Evolutionary conservation across 2,113 vertebrate genomes (phyloP), one percentile per base, ranked within the genome.

Genomic region (Vicugna pacos): DNA sequence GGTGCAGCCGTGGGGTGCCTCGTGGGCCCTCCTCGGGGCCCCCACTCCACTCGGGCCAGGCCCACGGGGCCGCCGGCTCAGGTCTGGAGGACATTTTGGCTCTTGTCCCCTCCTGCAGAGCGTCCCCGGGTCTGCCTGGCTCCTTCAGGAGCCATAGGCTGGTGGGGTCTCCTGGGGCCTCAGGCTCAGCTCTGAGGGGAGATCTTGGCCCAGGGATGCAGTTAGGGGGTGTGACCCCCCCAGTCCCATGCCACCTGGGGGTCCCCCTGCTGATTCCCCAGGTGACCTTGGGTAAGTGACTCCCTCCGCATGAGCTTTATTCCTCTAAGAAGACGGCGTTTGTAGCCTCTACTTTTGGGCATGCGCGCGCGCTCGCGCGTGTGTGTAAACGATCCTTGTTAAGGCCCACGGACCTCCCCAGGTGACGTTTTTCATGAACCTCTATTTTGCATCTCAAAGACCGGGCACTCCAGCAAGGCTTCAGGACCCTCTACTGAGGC

Each of bases 1-100:
- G 84, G 89, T 13, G 94, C 91, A 96, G 98, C 82, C 38, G 65
- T 95, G 65, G 8, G 12, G 16, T 26, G 64, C 32, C 38, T 54
- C 19, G 64, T 4, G 3, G 67, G 52, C 46, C 10, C 16, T 8
- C 15, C 35, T 70, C 0, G 0, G 0, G 30, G 24, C 77, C 46
- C 72, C 38, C 1, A 0, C 6, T 42, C 20, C 3, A 0, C 50
- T 4, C 0, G 5, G 9, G 2, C 38, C 15, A 1, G 20, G 64
- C 48, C 22, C 60, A 35, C 3, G 0, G 54, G 65, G 14, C 58
- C 50, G 17, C 16, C 0, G 65, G 8, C 38, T 13, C 3, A 8
- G 3, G 42, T 20, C 7, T 38, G 20, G 64, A 48, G 67, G 52
- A 2, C 9, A 50, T n/a, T 4, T 69, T 15, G 19, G 19, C 42